Conservation (phyloP, 2,113 vertebrate genomes). For the Anoura caudifer region DNA sequence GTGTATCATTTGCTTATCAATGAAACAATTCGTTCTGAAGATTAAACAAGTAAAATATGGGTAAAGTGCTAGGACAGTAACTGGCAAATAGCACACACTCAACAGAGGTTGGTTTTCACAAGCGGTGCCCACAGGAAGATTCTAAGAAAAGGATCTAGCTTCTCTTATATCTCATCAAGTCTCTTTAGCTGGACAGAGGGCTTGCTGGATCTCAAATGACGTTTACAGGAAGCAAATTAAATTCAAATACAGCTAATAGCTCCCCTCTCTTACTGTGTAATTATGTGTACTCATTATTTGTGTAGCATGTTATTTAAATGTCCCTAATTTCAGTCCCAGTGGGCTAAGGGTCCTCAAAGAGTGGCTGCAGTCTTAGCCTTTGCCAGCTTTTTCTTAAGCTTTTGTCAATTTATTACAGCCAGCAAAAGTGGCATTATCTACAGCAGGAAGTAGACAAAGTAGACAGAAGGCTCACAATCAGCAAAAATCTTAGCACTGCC, state of each 20-base stretch:
- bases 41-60: neutral
- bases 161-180: slow-evolving; percentile 6
- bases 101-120: neutral
- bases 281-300: slow-evolving; percentile 64
- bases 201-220: slow-evolving; percentile 40
- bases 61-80: neutral
- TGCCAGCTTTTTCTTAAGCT: slow-evolving; percentile 26
- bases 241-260: slow-evolving; percentile 68
- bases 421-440: neutral
- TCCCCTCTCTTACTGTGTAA: slow-evolving; percentile 62
- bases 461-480: neutral
- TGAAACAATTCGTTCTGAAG: neutral
- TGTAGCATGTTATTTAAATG: slow-evolving; percentile 69
- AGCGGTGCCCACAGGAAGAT: neutral
- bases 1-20: neutral
- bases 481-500: neutral
- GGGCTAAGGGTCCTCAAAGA: slow-evolving; percentile 46
- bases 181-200: slow-evolving; percentile 13
- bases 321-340: slow-evolving; percentile 59
- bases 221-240: slow-evolving; percentile 63
- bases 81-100: neutral
- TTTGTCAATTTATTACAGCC: slow-evolving; percentile 6
- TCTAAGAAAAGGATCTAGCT: neutral
- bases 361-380: neutral
- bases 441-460: neutral